These are phyloP conservation scores for Papilio elwesi DNA, from an alignment of 2,888 invertebrate genomes.

Conservation along the genomic window DNA sequence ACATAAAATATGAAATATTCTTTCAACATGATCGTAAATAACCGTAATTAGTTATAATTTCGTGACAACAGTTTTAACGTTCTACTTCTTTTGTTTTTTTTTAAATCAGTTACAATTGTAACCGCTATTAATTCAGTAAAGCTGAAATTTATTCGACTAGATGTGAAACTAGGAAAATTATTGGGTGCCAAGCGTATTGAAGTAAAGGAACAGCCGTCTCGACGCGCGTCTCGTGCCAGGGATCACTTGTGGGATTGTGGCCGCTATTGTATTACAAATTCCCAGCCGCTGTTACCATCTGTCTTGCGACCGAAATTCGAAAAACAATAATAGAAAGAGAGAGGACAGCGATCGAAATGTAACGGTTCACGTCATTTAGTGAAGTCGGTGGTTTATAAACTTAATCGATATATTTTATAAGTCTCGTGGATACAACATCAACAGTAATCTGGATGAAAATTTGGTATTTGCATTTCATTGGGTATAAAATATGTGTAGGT, in stretches of 20 bases:
- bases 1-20: conserved; percentile 6
- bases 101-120: conserved; percentile 29
- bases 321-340: conserved; percentile 61
- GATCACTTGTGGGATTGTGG: conserved; percentile 66
- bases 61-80: conserved; percentile 27
- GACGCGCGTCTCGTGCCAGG: conserved; percentile 66
- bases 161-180: conserved; percentile 66
- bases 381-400: conserved; percentile 12
- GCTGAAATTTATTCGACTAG: conserved; percentile 69
- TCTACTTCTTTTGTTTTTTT: conserved; percentile 23
- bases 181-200: conserved; percentile 80
- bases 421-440: background rate
- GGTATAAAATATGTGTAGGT: background rate
- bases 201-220: conserved; percentile 72
- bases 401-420: conserved; percentile 17
- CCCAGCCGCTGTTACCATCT: conserved; percentile 73
- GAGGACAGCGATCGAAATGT: conserved; percentile 53
- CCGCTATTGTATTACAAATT: conserved; percentile 74
- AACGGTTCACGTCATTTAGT: conserved; percentile 40
- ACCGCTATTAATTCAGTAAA: conserved; percentile 44
- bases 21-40: conserved; percentile 28
- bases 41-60: conserved; percentile 31
- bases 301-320: conserved; percentile 67
- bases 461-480: background rate
- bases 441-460: background rate